Evolutionary conservation across 2,113 vertebrate genomes (phyloP), one percentile per base, ranked within the genome.

Genomic region (Aphyosemion australe): DNA sequence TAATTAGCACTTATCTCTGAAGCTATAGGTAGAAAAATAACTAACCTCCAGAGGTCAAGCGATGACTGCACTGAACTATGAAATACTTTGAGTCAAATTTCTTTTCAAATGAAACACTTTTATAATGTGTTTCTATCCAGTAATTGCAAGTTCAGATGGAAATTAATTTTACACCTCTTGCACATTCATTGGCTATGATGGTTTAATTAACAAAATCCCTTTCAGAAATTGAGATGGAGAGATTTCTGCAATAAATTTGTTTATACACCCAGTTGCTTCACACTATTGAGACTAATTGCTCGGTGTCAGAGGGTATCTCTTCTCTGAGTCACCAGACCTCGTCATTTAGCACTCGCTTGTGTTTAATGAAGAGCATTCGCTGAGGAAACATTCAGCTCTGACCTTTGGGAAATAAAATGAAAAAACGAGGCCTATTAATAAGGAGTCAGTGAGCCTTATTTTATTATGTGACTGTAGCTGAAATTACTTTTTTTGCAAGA

Each of bases 241-340:
- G 84, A 82, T 77, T 83, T 77, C 79, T 79, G 75, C 65, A 69
- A 83, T 73, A 51, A 75, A 82, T 79, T 69, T 85, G 78, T 87
- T 87, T 83, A 84, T 74, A 82, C 61, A 69, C 78, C 54, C 65
- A 52, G 55, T 80, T 76, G 74, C 77, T 89, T 78, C 42, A 39
- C 48, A 69, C 65, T 55, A 59, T 83, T 74, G 55, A 73, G 71
- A 76, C 74, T 83, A 88, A 88, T 86, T 83, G 77, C 57, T 10
- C 37, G 49, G 58, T 76, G 70, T 86, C 64, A 52, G 66, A 52
- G 67, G 61, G 50, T 65, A 70, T 76, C 76, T 80, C 37, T 54
- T 57, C 15, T 5, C 55, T 52, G 66, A 83, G 73, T 76, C 72
- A 65, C 45, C 55, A 70, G 60, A 63, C 54, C 59, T 67, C 61